Evolutionary conservation across 1,140 invertebrate genomes (phyloP).

Genomic region (Popillia japonica): DNA sequence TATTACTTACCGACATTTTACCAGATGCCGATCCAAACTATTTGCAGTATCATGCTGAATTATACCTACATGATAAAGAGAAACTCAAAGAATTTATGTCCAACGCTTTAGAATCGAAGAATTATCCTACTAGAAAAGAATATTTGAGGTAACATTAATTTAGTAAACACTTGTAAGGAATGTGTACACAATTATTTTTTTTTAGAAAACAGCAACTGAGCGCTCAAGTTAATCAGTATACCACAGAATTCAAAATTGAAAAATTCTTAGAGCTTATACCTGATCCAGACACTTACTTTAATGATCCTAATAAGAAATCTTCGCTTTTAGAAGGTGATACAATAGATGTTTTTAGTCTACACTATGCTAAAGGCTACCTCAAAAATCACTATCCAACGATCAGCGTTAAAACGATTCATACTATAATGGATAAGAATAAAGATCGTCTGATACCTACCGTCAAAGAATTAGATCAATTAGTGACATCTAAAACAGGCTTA

Average conservation of each 20-base stretch:
- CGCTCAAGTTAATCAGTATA: constrained; percentile 60
- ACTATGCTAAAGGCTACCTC: neutral
- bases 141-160: constrained; percentile 55
- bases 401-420: neutral
- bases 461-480: neutral
- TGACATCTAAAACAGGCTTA: neutral
- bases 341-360: constrained; percentile 24
- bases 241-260: constrained; percentile 61
- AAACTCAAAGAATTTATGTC: constrained; percentile 58
- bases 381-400: constrained; percentile 29
- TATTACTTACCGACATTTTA: constrained; percentile 56
- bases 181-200: constrained; percentile 17
- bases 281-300: constrained; percentile 64
- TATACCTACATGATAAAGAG: constrained; percentile 48
- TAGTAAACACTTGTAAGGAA: constrained; percentile 3
- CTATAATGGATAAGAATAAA: constrained; percentile 1
- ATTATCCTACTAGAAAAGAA: constrained; percentile 66
- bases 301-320: constrained; percentile 52
- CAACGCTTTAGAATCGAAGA: constrained; percentile 58
- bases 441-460: constrained; percentile 9
- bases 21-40: constrained; percentile 66
- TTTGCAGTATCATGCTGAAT: constrained; percentile 58
- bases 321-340: neutral
- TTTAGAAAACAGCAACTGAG: constrained; percentile 53
- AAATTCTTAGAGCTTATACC: constrained; percentile 67